Conservation (phyloP, 2,797 vertebrate genomes). For the Heteromormyrus szaboi region DNA sequence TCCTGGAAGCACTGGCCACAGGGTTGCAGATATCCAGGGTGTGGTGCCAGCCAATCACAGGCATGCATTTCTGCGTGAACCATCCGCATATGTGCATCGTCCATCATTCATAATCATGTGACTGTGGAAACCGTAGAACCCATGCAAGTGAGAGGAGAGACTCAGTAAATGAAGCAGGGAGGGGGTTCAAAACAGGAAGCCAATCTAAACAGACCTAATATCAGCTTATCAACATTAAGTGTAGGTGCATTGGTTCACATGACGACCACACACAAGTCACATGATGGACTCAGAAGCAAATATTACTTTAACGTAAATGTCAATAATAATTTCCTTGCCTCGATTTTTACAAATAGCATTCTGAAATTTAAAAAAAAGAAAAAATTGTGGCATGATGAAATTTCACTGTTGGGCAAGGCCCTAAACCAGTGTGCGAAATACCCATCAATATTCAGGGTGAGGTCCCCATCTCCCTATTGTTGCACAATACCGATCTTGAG, state of each 20-base stretch:
- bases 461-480: no score
- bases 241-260: background rate
- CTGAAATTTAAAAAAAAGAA: background rate
- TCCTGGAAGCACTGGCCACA: background rate
- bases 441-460: no score
- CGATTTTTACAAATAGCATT: background rate
- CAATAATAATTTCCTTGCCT: background rate
- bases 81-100: background rate
- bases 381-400: background rate
- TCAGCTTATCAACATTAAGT: background rate
- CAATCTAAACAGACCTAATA: background rate
- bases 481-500: no score
- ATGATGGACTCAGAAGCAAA: background rate
- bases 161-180: background rate
- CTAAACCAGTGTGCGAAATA: no score
- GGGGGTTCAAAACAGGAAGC: background rate
- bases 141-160: background rate
- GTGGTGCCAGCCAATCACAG: background rate
- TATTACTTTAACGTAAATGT: background rate
- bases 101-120: background rate
- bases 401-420: background rate
- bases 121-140: background rate
- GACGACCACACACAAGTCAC: background rate
- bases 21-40: background rate
- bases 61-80: background rate